Evolutionary conservation across 2,113 vertebrate species (phyloP).

Genomic region (Amblyornis subalaris): DNA sequence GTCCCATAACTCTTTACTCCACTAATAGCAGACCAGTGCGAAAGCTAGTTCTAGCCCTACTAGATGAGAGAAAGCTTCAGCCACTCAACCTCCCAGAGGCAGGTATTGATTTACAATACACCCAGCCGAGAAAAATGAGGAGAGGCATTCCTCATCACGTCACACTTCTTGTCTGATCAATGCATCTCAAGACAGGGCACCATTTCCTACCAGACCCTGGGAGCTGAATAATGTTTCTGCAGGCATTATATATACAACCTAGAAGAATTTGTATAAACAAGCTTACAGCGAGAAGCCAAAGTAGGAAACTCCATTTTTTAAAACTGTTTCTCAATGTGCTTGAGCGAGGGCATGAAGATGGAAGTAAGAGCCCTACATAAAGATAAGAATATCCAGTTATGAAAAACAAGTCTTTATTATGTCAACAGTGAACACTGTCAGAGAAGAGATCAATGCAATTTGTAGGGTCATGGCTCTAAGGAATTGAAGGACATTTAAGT

Average conservation of each 20-base stretch:
- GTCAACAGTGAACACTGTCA: not conserved
- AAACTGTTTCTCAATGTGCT: not conserved
- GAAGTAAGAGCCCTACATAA: not conserved
- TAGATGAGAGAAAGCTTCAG: not conserved
- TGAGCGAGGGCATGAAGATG: not conserved
- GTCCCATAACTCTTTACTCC: not conserved
- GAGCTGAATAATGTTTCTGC: not conserved
- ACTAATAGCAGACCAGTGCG: not conserved
- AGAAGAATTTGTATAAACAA: not conserved
- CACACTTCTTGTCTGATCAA: not conserved
- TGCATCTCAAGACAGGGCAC: not conserved
- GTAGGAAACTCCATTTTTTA: not conserved
- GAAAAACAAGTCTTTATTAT: not conserved
- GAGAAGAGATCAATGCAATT: not conserved
- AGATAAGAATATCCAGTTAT: not conserved
- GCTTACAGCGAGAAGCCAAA: not conserved
- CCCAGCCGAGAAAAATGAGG: not conserved
- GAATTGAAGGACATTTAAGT: not conserved
- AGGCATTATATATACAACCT: accelerated
- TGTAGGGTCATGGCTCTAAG: not conserved
- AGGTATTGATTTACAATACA: not conserved
- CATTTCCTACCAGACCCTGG: not conserved
- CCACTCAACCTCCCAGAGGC: not conserved
- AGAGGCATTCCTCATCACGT: not conserved
- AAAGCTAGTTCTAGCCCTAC: not conserved